Evolutionary conservation across 2,888 invertebrate genomes (phyloP).

Genomic region (Campopleginae sp.): DNA sequence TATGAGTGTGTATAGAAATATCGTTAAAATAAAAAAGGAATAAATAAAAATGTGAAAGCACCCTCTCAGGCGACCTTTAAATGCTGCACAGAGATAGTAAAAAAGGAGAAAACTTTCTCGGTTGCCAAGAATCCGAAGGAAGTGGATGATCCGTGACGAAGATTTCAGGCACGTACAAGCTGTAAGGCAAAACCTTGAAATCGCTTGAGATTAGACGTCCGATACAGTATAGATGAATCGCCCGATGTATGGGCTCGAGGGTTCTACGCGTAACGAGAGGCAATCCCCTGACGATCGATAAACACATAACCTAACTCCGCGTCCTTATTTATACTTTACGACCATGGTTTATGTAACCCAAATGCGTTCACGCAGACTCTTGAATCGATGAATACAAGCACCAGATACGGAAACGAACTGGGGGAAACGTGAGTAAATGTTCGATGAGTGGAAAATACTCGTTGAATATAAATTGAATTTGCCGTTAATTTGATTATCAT

Average conservation of each 20-base stretch:
- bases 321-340: conserved; percentile 41
- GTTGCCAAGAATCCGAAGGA: conserved; percentile 43
- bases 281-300: conserved; percentile 58
- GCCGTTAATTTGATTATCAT: not conserved
- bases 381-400: conserved; percentile 15
- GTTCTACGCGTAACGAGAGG: conserved; percentile 64
- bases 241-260: conserved; percentile 46
- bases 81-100: conserved; percentile 22
- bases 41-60: conserved; percentile 8
- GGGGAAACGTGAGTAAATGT: not conserved
- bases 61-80: conserved; percentile 37
- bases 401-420: not conserved
- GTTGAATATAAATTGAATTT: not conserved
- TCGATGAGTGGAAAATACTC: not conserved
- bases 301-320: conserved; percentile 55
- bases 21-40: not conserved
- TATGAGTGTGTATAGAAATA: not conserved
- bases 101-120: conserved; percentile 39
- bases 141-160: conserved; percentile 58
- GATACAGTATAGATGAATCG: conserved; percentile 57
- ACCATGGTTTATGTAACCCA: conserved; percentile 14
- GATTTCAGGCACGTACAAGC: conserved; percentile 64
- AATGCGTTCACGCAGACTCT: conserved; percentile 33
- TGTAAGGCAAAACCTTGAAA: conserved; percentile 62
- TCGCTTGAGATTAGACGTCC: conserved; percentile 62